Percentiles rank a stretch among this genome's conserved stretches.
phyloP scores from a whole-genome alignment of 2,113 vertebrate species.

The Australoheros scitulus region DNA sequence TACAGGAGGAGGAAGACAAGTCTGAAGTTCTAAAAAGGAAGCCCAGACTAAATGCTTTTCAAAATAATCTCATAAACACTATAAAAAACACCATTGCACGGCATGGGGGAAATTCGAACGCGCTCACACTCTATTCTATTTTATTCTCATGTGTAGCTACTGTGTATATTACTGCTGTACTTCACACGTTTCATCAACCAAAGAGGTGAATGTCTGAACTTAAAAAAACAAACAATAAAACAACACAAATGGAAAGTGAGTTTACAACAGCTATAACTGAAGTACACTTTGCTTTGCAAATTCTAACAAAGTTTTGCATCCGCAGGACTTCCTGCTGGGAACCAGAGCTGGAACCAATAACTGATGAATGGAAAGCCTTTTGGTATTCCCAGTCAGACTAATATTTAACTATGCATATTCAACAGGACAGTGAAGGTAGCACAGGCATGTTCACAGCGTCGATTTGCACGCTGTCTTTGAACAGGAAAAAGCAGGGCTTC shows the following conservation, averaged over 20 bases:
- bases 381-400: background rate
- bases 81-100: background rate
- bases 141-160: background rate
- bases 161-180: background rate
- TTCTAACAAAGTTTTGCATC: constrained; percentile 32
- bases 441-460: background rate
- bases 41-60: rapidly evolving
- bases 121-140: background rate
- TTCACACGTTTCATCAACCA: background rate
- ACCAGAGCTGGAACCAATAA: background rate
- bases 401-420: constrained; percentile 11
- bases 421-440: constrained; percentile 2
- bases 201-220: background rate
- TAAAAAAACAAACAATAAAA: background rate
- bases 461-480: background rate
- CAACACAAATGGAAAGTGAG: background rate
- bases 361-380: constrained; percentile 8
- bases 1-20: background rate
- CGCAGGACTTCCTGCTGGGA: background rate
- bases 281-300: constrained; percentile 30
- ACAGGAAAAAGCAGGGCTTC: background rate
- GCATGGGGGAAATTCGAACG: background rate
- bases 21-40: background rate
- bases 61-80: no score
- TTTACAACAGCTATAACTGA: background rate